A percentile compares a stretch with the other conserved stretches of the same genome.
These are phyloP conservation scores for Eulemur coronatus DNA, from an alignment of 2,797 vertebrate genomes.

Conservation along the genomic window DNA sequence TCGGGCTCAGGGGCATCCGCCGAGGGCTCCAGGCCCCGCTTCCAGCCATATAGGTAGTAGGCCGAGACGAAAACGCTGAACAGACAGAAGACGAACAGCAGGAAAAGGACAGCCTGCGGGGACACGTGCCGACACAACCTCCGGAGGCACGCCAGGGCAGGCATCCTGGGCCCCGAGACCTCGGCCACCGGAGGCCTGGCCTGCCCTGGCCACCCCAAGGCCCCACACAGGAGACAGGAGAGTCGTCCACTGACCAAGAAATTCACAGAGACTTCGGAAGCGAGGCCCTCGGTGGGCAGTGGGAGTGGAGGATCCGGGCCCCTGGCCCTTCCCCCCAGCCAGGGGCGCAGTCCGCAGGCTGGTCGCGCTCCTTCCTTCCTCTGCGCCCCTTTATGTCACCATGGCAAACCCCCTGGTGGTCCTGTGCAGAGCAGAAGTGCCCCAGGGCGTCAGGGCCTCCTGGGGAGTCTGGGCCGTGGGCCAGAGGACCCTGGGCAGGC, in stretches of 20 bases:
- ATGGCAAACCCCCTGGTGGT: constrained; percentile 87
- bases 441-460: constrained; percentile 78
- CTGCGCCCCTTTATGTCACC: constrained; percentile 88
- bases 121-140: constrained; percentile 96
- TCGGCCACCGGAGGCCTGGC: constrained; percentile 44
- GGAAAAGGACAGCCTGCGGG: constrained; percentile 94
- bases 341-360: constrained; percentile 72
- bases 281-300: not conserved
- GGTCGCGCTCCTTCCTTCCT: constrained; percentile 79
- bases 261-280: constrained; percentile 71
- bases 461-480: not conserved
- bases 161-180: constrained; percentile 88
- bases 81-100: constrained; percentile 96
- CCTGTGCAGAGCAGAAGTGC: constrained; percentile 80
- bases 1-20: constrained; percentile 88
- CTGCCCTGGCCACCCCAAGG: constrained; percentile 61
- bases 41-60: constrained; percentile 99
- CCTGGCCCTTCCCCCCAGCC: constrained; percentile 68
- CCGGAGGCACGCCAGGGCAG: constrained; percentile 93
- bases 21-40: constrained; percentile 93
- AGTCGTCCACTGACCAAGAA: constrained; percentile 56
- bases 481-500: not conserved
- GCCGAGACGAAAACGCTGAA: constrained; percentile 97
- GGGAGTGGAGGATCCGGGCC: not conserved
- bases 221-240: constrained; percentile 66